Evolutionary conservation across 2,113 vertebrate species (phyloP).

Genomic region (Apodemus sylvaticus): DNA sequence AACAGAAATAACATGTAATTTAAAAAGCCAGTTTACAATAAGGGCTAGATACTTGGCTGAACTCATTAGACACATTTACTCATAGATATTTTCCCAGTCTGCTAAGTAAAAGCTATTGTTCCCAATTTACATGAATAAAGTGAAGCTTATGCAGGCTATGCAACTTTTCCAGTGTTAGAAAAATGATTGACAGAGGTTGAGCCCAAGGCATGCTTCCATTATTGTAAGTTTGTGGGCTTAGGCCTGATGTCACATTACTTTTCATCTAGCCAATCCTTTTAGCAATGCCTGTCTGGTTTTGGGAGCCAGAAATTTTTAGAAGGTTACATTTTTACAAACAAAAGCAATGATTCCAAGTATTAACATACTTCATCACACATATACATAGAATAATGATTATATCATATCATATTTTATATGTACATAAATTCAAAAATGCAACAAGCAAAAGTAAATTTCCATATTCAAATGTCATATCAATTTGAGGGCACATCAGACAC

Average conservation of each 20-base stretch:
- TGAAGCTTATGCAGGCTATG: neutral
- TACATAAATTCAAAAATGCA: neutral
- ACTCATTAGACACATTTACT: neutral
- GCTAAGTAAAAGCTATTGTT: neutral
- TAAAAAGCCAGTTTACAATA: neutral
- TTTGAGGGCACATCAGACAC: neutral
- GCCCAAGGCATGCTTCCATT: neutral
- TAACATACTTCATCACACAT: neutral
- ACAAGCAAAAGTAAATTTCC: neutral
- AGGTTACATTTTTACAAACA: neutral
- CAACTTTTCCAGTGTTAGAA: neutral
- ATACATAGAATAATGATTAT: neutral
- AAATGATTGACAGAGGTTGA: neutral
- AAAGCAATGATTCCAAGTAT: neutral
- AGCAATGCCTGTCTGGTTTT: neutral
- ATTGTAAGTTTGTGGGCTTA: neutral
- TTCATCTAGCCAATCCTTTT: neutral
- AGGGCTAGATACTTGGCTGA: neutral
- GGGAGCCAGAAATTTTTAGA: neutral
- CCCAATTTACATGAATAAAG: neutral
- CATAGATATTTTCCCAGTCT: neutral
- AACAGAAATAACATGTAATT: neutral
- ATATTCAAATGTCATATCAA: neutral
- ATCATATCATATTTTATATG: neutral
- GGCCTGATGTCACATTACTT: neutral